Percentiles rank a stretch among this genome's conserved stretches.
phyloP scores from a whole-genome alignment of 2,888 invertebrate species.

The Oscheius sp. region DNA sequence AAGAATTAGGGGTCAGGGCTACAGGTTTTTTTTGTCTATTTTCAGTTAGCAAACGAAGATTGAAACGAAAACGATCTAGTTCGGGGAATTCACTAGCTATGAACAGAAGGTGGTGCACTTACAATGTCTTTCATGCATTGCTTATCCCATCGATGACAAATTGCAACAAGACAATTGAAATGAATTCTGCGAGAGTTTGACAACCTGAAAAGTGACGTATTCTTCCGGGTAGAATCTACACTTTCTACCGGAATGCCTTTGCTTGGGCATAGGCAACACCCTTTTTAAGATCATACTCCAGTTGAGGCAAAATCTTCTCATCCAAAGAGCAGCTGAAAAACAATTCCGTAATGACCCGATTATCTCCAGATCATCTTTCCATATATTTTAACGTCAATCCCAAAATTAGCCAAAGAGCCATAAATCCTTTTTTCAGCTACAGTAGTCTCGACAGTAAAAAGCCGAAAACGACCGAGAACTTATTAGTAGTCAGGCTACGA shows the following conservation, averaged over 20 bases:
- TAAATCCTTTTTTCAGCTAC: not conserved
- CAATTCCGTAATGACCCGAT: too few relatives aligned
- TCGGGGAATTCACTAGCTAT: too few relatives aligned
- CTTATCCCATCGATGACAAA: conserved; percentile 57
- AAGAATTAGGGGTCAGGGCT: not conserved
- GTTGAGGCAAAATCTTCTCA: conserved; percentile 50
- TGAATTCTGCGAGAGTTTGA: conserved; percentile 58
- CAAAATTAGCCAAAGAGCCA: not conserved
- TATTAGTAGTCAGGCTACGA: conserved; percentile 15
- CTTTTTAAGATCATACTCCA: conserved; percentile 42
- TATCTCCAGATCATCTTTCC: too few relatives aligned
- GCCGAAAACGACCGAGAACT: not conserved
- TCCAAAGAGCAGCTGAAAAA: conserved; percentile 46
- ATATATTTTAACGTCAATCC: too few relatives aligned
- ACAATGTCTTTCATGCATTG: conserved; percentile 50
- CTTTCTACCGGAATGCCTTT: conserved; percentile 49
- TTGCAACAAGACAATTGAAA: conserved; percentile 64
- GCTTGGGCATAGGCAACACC: conserved; percentile 45
- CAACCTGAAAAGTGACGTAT: conserved; percentile 49
- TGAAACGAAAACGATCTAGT: too few relatives aligned
- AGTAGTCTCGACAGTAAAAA: conserved; percentile 3
- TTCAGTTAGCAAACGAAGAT: too few relatives aligned
- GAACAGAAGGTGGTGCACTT: conserved; percentile 8
- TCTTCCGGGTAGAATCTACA: too few relatives aligned
- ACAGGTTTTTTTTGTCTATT: too few relatives aligned